A percentile compares a stretch with the other conserved stretches of the same genome.
Conservation (phyloP, 2,888 invertebrate species). For the Synanthedon tipuliformis region DNA sequence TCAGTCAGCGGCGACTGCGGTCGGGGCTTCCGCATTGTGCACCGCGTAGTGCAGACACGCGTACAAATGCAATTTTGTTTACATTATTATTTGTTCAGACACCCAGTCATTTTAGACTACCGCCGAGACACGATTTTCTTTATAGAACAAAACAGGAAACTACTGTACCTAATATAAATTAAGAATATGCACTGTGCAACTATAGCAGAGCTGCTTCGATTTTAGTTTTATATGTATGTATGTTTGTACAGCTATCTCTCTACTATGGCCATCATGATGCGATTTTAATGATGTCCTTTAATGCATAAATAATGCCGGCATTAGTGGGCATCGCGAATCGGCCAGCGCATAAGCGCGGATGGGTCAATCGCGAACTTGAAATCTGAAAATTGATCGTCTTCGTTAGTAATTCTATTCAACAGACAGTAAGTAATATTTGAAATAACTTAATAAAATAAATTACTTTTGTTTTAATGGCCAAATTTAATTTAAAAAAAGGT, state of each 20-base stretch:
- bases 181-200: neutral
- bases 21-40: constrained; percentile 42
- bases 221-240: too few relatives aligned
- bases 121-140: too few relatives aligned
- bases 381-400: too few relatives aligned
- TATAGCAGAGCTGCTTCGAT: neutral
- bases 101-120: neutral
- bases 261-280: constrained; percentile 19
- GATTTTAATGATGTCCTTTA: constrained; percentile 47
- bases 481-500: too few relatives aligned
- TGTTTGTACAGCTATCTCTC: too few relatives aligned
- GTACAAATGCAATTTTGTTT: neutral
- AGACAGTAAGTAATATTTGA: too few relatives aligned
- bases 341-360: neutral
- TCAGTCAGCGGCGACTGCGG: constrained; percentile 19
- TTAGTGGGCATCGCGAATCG: constrained; percentile 12
- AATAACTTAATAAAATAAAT: too few relatives aligned
- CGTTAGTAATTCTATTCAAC: too few relatives aligned
- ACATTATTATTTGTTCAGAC: neutral
- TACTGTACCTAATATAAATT: neutral
- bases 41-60: constrained; percentile 2
- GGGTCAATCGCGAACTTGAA: too few relatives aligned
- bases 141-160: too few relatives aligned
- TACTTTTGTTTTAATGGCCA: too few relatives aligned
- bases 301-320: constrained; percentile 46